Base-by-base conservation (phyloP, 2,888 invertebrate species). In the Quadroppia sp. region DNA sequence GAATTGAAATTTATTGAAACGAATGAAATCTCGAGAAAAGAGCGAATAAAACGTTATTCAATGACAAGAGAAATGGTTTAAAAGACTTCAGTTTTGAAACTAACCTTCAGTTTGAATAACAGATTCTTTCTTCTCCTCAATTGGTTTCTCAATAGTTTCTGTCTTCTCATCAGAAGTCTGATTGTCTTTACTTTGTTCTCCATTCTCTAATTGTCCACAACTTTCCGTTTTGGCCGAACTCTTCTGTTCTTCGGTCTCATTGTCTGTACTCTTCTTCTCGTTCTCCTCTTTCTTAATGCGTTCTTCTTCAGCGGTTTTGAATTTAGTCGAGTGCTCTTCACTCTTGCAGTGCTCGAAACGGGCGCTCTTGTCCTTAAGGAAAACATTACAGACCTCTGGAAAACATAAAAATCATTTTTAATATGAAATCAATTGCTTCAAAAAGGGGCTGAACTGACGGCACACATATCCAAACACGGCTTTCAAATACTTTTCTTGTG, bases 291-390 rank as follows among this genome's bases (percentile, higher is more conserved):
- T 72, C 13, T 59, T 20, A 11, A 30, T 40, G 6, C 45, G 20
- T 13, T 48, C 72, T 15, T 67, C 67, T 36, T 74, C 67, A 20
- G 70, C 56, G 13, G 42, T 28, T 28, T 53, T 50, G 23, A 70
- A 71, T 20, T 70, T 71, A 36, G 28, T 72, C 20, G 50, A 40
- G 42, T 74, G 74, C 23, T 42, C 50, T 36, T 74, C 74, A n/a
- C n/a, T 45, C 9, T 50, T 50, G 28, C 56, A 71, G 32, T 74
- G 74, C 13, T 73, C 74, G 32, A 64, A 45, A 0, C 64, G 50
- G 40, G 73, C 45, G 56, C 42, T 45, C 40, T 73, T 72, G 48
- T 74, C 72, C 48, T 72, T 74, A 17, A 74, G 13, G 48, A 74
- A 74, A 17, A 74, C 72, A 61, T 25, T 56, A n/a, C 74, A 74